phyloP scores from a whole-genome alignment of 92 coral and sea anemone genomes.

The Parazoanthus swiftii region DNA sequence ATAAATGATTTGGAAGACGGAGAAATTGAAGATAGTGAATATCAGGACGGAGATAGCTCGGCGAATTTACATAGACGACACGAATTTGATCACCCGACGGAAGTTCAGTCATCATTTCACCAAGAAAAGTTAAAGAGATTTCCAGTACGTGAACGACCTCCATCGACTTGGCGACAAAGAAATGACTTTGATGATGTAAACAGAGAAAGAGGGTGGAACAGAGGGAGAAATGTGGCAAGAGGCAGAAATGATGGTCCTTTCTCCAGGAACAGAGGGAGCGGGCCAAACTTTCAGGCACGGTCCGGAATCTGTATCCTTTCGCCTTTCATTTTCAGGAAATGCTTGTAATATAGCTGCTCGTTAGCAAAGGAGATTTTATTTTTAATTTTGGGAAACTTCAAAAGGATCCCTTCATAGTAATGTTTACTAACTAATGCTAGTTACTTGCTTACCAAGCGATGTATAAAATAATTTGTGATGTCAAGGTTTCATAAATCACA shows the following conservation, averaged over 20 bases:
- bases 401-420: too few relatives aligned
- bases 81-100: not conserved
- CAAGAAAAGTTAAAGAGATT: slow-evolving; percentile 8
- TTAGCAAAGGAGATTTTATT: not conserved
- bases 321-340: not conserved
- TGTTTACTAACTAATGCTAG: not conserved
- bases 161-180: slow-evolving; percentile 15
- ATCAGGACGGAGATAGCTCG: not conserved
- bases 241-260: not conserved
- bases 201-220: slow-evolving; percentile 31
- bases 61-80: not conserved
- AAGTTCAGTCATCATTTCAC: not conserved
- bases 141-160: slow-evolving; percentile 21
- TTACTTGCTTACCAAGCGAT: not conserved
- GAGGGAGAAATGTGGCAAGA: slow-evolving; percentile 4
- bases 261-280: slow-evolving; percentile 21
- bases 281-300: not conserved
- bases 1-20: slow-evolving; percentile 97
- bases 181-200: not conserved
- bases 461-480: not conserved
- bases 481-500: not conserved
- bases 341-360: not conserved
- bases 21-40: slow-evolving; percentile 83
- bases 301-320: slow-evolving; percentile 37
- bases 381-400: not conserved